A percentile compares a stretch with the other conserved stretches of the same genome.
Evolutionary conservation across 2,113 vertebrate species (phyloP).

Genomic region (Datnioides undecimradiatus): DNA sequence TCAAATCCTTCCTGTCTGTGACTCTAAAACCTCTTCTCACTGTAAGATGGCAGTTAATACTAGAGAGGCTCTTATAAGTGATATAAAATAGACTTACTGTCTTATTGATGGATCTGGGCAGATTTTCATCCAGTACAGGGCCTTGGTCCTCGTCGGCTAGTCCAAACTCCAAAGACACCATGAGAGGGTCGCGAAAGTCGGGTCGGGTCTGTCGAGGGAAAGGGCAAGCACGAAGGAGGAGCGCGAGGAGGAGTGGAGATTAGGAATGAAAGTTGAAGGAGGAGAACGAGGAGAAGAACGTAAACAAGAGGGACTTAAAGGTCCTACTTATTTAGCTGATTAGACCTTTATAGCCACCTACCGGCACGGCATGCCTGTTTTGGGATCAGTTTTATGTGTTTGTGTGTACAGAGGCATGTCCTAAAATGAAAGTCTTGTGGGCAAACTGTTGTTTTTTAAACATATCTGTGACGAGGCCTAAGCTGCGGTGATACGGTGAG

Average conservation of each 20-base stretch:
- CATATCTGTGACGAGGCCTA: too few relatives aligned
- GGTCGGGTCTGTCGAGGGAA: slow-evolving; percentile 86
- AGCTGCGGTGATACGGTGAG: too few relatives aligned
- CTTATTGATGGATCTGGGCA: slow-evolving; percentile 90
- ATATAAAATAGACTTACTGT: slow-evolving; percentile 84
- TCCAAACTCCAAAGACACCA: slow-evolving; percentile 91
- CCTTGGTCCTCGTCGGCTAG: slow-evolving; percentile 89
- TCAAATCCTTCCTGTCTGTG: slow-evolving; percentile 37
- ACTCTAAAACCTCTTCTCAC: slow-evolving; percentile 19
- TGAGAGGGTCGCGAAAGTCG: slow-evolving; percentile 93
- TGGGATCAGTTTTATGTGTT: too few relatives aligned
- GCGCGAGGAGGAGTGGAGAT: too few relatives aligned
- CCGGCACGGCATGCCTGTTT: too few relatives aligned
- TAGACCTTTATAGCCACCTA: too few relatives aligned
- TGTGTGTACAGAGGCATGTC: too few relatives aligned
- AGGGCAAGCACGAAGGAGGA: neutral
- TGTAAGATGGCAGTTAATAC: neutral
- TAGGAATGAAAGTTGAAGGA: neutral
- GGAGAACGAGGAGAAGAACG: neutral
- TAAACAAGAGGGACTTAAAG: neutral
- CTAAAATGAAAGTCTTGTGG: too few relatives aligned
- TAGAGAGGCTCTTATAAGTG: neutral
- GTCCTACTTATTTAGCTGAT: neutral
- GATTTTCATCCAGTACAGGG: slow-evolving; percentile 89
- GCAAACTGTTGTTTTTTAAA: too few relatives aligned